Conservation (phyloP, 37 sponge, comb jelly and placozoan genomes). For the Theonella swinhoei region DNA sequence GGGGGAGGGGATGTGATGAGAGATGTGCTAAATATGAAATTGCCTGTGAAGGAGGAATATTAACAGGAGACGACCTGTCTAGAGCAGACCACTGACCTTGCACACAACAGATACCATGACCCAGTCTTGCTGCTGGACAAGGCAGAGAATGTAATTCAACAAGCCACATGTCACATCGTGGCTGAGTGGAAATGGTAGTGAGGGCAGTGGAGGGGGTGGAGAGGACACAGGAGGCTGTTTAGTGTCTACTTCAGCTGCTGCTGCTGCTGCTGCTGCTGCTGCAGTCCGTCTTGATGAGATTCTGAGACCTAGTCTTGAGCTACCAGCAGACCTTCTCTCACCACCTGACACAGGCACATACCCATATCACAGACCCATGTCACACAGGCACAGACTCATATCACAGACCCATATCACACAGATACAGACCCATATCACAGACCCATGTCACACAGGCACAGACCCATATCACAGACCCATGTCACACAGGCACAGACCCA, state of each 20-base stretch:
- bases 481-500: too few species aligned
- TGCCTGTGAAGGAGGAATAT: background rate
- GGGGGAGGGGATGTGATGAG: background rate
- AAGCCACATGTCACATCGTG: constrained; percentile 25
- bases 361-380: too few species aligned
- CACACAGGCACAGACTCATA: too few species aligned
- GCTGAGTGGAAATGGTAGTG: constrained; percentile 5
- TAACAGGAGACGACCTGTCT: background rate
- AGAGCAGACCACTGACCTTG: constrained; percentile 16
- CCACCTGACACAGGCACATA: background rate
- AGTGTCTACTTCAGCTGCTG: too few species aligned
- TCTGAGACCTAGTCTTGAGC: too few species aligned
- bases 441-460: too few species aligned
- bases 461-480: too few species aligned
- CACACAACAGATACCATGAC: constrained; percentile 34
- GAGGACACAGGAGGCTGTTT: too few species aligned
- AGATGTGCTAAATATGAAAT: background rate
- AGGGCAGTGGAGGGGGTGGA: too few species aligned
- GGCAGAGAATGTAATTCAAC: constrained; percentile 15
- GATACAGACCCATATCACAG: too few species aligned
- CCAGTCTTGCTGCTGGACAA: background rate
- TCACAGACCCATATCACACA: too few species aligned
- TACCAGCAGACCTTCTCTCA: background rate
- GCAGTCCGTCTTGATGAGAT: background rate
- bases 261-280: too few species aligned